Base-by-base conservation (phyloP, 2,888 invertebrate genomes). In the Himalopsyche anomala region DNA sequence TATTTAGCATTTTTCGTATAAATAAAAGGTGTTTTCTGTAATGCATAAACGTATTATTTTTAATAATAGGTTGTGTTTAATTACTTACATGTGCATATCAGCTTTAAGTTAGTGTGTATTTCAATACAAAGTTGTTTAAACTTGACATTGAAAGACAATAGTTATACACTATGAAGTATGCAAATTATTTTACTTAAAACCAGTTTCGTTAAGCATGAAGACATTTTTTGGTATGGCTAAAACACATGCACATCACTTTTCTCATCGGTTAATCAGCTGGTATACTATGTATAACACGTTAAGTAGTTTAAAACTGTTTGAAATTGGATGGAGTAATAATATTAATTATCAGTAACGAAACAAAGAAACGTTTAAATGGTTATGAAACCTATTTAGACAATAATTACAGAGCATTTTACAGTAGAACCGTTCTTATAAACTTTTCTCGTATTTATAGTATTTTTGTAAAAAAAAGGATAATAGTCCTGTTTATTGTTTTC, bases 141-240 rank as follows among this genome's bases (percentile, higher is more conserved):
- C 62, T 62, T 62, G 62, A 62, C 62, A 62, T 62, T 62, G 62
- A 62, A 62, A 19, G 51, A 19, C 5, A 62, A 62, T 62, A 62
- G n/a, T 62, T 28, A 28, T 28, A 2, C 28, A 28, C 28, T 28
- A 62, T 62, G 4, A 19, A 62, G 9, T 19, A 28, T 19, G 28
- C 5, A 19, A 62, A 62, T 62, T 62, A 11, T 62, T 62, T n/a
- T 28, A n/a, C 62, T 62, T 51, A 11, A 62, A 62, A 62, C 62
- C 62, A 8, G 62, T 62, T 62, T 62, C 19, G 62, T 62, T 28
- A 62, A 62, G 62, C 62, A 19, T 62, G 19, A 62, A 62, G 15
- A 62, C 62, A 28, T 28, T 62, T 62, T 62, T 62, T 62, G 5
- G 9, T 62, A 62, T 19, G 8, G 11, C 8, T 62, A 62, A 19